Percentiles rank a stretch among this genome's conserved stretches.
These are phyloP conservation scores for Hydropotes inermis DNA, from an alignment of 2,113 vertebrate species.

Conservation along the genomic window DNA sequence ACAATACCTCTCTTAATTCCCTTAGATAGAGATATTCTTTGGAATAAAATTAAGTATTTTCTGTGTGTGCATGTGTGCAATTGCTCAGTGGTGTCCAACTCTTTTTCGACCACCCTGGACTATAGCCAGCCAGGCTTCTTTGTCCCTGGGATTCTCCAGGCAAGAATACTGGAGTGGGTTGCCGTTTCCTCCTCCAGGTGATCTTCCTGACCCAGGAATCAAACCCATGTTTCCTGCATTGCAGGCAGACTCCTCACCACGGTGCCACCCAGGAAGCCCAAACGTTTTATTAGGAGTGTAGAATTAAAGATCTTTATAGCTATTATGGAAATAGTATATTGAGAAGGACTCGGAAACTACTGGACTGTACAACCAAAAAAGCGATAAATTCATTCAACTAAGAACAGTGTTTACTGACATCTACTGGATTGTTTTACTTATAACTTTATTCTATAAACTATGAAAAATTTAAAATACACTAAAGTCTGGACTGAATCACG, in stretches of 20 bases:
- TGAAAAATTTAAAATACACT: not conserved
- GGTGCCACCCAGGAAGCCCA: not conserved
- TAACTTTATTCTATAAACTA: slow-evolving; percentile 43
- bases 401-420: slow-evolving; percentile 39
- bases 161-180: not conserved
- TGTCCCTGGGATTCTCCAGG: not conserved
- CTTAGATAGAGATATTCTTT: slow-evolving; percentile 69
- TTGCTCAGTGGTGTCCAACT: not conserved
- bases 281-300: slow-evolving; percentile 66
- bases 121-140: not conserved
- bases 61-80: not conserved
- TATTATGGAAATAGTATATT: slow-evolving; percentile 60
- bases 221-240: not conserved
- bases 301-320: slow-evolving; percentile 76
- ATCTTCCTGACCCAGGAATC: not conserved
- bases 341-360: slow-evolving; percentile 42
- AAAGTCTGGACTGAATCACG: not conserved
- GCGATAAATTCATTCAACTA: slow-evolving; percentile 24
- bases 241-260: not conserved
- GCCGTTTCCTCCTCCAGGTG: not conserved
- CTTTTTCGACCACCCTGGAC: not conserved
- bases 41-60: slow-evolving; percentile 68
- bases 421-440: slow-evolving; percentile 51
- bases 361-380: slow-evolving; percentile 50
- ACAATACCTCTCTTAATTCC: slow-evolving; percentile 47